Base-by-base conservation (phyloP, 1,140 invertebrate genomes). In the Aphis craccivora region DNA sequence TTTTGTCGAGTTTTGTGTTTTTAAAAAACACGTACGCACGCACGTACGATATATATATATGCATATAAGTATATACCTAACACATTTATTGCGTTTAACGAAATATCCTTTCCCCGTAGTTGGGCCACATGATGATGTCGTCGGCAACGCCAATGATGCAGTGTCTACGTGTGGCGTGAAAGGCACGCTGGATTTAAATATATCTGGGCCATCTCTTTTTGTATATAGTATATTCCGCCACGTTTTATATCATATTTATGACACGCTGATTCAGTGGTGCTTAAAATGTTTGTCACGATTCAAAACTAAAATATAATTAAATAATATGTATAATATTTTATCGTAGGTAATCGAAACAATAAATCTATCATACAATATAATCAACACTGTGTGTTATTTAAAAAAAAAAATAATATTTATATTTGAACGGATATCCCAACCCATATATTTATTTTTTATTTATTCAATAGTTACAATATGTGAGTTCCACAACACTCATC, bases 111-210 rank as follows among this genome's bases (percentile, higher is more conserved):
- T 81, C 35, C 23, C 30, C 9, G 8, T 91, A 20, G 25, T 23
- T 40, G 9, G 60, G 67, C 67, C 90, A 83, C 67, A 22, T 91
- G 90, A 91, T 45, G 55, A 35, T n/a, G 45, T 53, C 43, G 45
- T n/a, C 14, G 40, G 23, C 60, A n/a, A 14, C 60, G 43, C 14
- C n/a, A n/a, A 76, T n/a, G n/a, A 76, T 76, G 14, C 1, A 76
- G n/a, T 60, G 40, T 81, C 67, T 84, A 30, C 43, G 88, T 55
- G 88, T 9, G 2, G 37, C 43, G 90, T 92, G 91, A 92, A 91
- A 92, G 91, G 91, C n/a, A 92, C 35, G 20, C n/a, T 51, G n/a
- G 45, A 92, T 92, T 92, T 92, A 92, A 92, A 92, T 92, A 92
- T 92, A 92, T 92, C 91, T 92, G 91, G 91, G 76, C 91, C 76